phyloP scores from a whole-genome alignment of 2,888 invertebrate genomes.

The Strigamia maritima region DNA sequence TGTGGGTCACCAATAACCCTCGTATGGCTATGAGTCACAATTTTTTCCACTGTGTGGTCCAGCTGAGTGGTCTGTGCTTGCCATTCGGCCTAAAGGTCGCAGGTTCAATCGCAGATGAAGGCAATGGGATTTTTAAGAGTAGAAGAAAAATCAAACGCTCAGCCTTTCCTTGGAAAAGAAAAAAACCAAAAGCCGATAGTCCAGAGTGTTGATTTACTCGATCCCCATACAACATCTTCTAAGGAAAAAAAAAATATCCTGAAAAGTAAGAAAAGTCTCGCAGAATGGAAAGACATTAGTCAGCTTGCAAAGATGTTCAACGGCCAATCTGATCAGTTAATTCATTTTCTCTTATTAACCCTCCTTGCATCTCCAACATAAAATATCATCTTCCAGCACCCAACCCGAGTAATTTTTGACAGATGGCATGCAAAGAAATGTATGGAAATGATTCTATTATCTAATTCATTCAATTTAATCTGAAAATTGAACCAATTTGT shows the following conservation, averaged over 20 bases:
- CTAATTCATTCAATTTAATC: too few relatives aligned
- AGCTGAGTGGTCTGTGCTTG: background rate
- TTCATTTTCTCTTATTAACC: too few relatives aligned
- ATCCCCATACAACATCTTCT: background rate
- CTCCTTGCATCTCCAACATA: too few relatives aligned
- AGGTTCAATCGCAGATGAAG: background rate
- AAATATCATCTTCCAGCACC: too few relatives aligned
- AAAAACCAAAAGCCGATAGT: background rate
- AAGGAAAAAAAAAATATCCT: background rate
- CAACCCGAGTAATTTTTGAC: too few relatives aligned
- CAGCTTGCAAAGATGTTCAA: too few relatives aligned
- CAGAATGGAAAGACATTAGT: too few relatives aligned
- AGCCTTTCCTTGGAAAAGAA: background rate
- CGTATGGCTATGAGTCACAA: background rate
- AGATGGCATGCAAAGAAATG: too few relatives aligned
- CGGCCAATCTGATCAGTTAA: too few relatives aligned
- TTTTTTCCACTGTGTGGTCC: background rate
- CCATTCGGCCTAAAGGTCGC: background rate
- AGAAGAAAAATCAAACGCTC: background rate
- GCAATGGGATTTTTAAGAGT: background rate
- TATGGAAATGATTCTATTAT: too few relatives aligned
- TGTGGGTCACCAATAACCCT: background rate
- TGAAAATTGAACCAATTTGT: too few relatives aligned
- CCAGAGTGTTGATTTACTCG: background rate
- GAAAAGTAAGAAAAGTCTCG: background rate